Evolutionary conservation across 2,113 vertebrate genomes (phyloP).

Genomic region (Macrotus californicus): DNA sequence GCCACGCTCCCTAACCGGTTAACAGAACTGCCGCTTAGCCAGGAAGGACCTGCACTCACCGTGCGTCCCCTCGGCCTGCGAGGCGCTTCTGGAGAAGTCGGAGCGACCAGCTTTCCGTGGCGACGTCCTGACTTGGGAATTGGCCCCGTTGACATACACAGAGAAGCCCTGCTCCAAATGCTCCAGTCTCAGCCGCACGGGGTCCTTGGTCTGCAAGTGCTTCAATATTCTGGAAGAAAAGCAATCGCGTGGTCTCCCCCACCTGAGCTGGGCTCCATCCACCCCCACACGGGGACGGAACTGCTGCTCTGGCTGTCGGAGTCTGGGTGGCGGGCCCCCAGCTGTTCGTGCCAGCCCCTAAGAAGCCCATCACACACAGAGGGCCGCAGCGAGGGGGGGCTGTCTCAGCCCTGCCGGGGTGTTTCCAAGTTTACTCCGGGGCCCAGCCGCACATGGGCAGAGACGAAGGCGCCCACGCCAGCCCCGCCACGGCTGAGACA

Average conservation of each 20-base stretch:
- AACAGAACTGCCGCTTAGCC: neutral
- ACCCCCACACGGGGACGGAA: neutral
- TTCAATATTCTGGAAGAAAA: constrained; percentile 83
- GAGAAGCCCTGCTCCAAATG: constrained; percentile 93
- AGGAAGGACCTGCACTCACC: constrained; percentile 77
- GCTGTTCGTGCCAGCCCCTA: neutral
- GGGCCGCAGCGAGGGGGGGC: neutral
- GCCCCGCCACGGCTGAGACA: neutral
- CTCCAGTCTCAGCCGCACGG: constrained; percentile 85
- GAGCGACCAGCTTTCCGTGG: constrained; percentile 63
- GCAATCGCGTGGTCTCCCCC: neutral
- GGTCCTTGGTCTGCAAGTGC: constrained; percentile 84
- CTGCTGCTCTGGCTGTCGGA: neutral
- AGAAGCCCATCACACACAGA: neutral
- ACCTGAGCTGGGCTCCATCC: neutral
- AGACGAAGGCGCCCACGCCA: accelerated
- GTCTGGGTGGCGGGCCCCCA: neutral
- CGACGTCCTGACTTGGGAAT: constrained; percentile 80
- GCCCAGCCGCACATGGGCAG: neutral
- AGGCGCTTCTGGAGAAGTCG: constrained; percentile 59
- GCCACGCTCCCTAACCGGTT: neutral
- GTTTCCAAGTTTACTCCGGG: neutral
- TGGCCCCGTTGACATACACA: constrained; percentile 95
- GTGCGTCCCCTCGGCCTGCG: constrained; percentile 72
- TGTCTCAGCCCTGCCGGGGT: neutral